Percentiles rank a stretch among this genome's conserved stretches.
phyloP scores from a whole-genome alignment of 37 sponge, comb jelly and placozoan genomes.

The Theonella swinhoei region DNA sequence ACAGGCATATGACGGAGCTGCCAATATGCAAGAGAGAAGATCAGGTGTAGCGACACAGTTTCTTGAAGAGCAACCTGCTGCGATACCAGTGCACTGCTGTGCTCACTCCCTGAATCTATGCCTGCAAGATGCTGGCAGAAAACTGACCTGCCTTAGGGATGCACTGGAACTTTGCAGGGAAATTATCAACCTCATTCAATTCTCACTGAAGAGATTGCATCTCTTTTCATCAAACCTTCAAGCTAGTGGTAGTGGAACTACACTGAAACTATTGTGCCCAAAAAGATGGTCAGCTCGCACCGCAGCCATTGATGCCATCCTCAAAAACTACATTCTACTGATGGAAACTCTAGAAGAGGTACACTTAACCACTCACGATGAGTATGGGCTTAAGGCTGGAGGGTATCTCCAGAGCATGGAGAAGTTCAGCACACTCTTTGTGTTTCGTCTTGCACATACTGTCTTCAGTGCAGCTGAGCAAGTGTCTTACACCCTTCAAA shows the following conservation, averaged over 20 bases:
- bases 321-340: slow-evolving; percentile 36
- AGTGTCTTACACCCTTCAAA: slow-evolving; percentile 35
- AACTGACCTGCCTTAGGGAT: slow-evolving; percentile 42
- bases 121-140: slow-evolving; percentile 51
- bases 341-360: slow-evolving; percentile 46
- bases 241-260: slow-evolving; percentile 16
- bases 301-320: slow-evolving; percentile 43
- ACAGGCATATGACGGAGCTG: slow-evolving; percentile 66
- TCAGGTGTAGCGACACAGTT: slow-evolving; percentile 55
- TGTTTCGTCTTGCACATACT: slow-evolving; percentile 32
- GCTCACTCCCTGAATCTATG: slow-evolving; percentile 59
- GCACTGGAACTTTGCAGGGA: slow-evolving; percentile 41
- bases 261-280: slow-evolving; percentile 50
- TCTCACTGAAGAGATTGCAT: slow-evolving; percentile 29
- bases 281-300: slow-evolving; percentile 62
- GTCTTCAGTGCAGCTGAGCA: slow-evolving; percentile 49
- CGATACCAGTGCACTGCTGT: slow-evolving; percentile 56
- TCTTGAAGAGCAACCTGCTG: slow-evolving; percentile 40
- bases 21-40: slow-evolving; percentile 47
- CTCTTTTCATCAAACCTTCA: slow-evolving; percentile 32
- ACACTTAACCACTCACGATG: slow-evolving; percentile 28
- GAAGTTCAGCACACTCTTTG: slow-evolving; percentile 45
- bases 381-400: slow-evolving; percentile 53
- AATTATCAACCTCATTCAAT: slow-evolving; percentile 35
- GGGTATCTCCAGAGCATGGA: slow-evolving; percentile 34